Evolutionary conservation across 2,797 vertebrate genomes (phyloP).

Genomic region (Muscicapa comitata): DNA sequence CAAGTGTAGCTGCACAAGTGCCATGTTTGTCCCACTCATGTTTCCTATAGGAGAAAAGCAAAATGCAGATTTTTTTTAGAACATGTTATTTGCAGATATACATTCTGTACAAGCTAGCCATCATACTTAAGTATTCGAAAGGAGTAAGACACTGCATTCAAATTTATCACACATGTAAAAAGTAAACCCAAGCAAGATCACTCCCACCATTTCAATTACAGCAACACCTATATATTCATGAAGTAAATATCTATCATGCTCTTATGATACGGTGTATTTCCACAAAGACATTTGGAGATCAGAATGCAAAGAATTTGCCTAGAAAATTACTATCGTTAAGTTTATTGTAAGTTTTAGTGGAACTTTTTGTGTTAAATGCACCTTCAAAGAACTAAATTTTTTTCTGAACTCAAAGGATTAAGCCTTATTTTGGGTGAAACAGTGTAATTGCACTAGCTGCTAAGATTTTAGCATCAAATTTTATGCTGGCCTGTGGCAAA

Average conservation of each 20-base stretch:
- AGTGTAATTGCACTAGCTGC: neutral
- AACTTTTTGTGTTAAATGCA: neutral
- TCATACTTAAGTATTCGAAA: neutral
- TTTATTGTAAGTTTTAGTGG: neutral
- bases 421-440: neutral
- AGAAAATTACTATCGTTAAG: neutral
- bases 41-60: conserved; percentile 75
- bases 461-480: neutral
- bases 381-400: neutral
- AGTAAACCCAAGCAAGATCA: neutral
- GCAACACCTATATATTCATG: neutral
- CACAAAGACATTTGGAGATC: neutral
- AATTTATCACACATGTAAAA: neutral
- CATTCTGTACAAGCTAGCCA: neutral
- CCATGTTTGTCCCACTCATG: conserved; percentile 96
- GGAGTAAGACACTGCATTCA: neutral
- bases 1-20: conserved; percentile 88
- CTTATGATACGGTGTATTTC: neutral
- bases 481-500: neutral
- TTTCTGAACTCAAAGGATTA: neutral
- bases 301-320: neutral
- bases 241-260: neutral
- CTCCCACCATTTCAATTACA: neutral
- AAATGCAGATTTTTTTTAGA: neutral
- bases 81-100: neutral